A percentile compares a stretch with the other conserved stretches of the same genome.
Conservation (phyloP, 2,888 invertebrate species). For the Hyles lineata region DNA sequence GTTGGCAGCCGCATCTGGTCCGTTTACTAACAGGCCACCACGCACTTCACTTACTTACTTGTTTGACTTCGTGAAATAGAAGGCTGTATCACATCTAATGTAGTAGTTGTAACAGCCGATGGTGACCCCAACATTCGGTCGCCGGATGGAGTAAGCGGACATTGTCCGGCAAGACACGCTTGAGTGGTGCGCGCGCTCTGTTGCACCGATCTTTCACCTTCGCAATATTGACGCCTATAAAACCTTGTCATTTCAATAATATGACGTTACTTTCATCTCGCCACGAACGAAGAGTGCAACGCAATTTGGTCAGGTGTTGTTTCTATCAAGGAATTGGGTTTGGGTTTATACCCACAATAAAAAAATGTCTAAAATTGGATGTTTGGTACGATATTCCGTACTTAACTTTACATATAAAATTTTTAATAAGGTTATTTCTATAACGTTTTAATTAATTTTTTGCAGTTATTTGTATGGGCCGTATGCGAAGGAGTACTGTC, state of each 20-base stretch:
- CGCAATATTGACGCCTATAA: constrained; percentile 84
- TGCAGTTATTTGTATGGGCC: constrained; percentile 77
- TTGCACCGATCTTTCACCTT: constrained; percentile 83
- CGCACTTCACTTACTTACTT: no score
- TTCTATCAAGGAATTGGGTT: constrained; percentile 51
- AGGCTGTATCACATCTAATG: neutral
- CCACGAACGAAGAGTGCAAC: constrained; percentile 77
- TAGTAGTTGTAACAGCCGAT: constrained; percentile 41
- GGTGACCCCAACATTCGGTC: constrained; percentile 59
- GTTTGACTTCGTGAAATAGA: neutral
- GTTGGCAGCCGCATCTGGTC: no score
- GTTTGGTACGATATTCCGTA: constrained; percentile 66
- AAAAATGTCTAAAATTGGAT: constrained; percentile 70
- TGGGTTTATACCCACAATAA: constrained; percentile 75
- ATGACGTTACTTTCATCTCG: constrained; percentile 82
- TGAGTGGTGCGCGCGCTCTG: constrained; percentile 76
- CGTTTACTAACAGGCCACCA: no score
- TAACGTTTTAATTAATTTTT: constrained; percentile 47
- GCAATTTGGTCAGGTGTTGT: constrained; percentile 61
- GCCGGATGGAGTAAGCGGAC: constrained; percentile 80
- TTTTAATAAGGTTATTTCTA: constrained; percentile 28
- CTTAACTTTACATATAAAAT: constrained; percentile 31
- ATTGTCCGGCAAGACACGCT: constrained; percentile 80
- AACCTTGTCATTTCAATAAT: constrained; percentile 81
- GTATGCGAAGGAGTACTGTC: constrained; percentile 70